These are phyloP conservation scores for Ylistrum balloti DNA, from an alignment of 1,140 invertebrate genomes.

Conservation along the genomic window DNA sequence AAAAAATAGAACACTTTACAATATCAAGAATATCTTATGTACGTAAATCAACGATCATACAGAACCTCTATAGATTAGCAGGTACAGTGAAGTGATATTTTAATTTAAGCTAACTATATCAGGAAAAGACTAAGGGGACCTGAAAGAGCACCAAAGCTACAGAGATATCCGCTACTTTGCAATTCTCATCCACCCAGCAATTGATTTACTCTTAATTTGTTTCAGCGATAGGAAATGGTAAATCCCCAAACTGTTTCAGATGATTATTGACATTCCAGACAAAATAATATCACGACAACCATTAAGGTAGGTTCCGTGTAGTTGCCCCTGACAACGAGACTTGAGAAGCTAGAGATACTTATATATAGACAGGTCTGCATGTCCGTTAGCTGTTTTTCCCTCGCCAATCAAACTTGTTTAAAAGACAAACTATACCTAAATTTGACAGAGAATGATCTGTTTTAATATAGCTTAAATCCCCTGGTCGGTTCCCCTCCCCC, in stretches of 20 bases:
- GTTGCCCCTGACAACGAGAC: slow-evolving; percentile 21
- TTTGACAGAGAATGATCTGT: not conserved
- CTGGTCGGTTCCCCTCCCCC: not conserved
- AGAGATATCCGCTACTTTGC: not conserved
- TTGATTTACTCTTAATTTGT: not conserved
- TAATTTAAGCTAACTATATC: too few species aligned
- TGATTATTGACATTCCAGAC: not conserved
- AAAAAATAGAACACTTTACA: too few species aligned
- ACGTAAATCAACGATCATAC: too few species aligned
- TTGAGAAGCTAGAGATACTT: not conserved
- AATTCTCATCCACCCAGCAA: not conserved
- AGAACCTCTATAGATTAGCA: too few species aligned
- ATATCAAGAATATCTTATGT: too few species aligned
- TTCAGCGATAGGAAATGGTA: not conserved
- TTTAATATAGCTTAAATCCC: not conserved
- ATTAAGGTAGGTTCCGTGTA: not conserved
- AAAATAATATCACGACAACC: slow-evolving; percentile 11
- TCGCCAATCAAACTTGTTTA: not conserved
- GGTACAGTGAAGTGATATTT: too few species aligned
- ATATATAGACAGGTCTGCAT: not conserved
- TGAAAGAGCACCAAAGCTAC: too few species aligned
- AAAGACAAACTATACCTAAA: not conserved
- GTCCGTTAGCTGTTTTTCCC: not conserved
- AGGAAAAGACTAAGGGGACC: too few species aligned
- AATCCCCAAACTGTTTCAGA: not conserved